Conservation (phyloP, 2,888 invertebrate species). For the Schizaphis graminum region DNA sequence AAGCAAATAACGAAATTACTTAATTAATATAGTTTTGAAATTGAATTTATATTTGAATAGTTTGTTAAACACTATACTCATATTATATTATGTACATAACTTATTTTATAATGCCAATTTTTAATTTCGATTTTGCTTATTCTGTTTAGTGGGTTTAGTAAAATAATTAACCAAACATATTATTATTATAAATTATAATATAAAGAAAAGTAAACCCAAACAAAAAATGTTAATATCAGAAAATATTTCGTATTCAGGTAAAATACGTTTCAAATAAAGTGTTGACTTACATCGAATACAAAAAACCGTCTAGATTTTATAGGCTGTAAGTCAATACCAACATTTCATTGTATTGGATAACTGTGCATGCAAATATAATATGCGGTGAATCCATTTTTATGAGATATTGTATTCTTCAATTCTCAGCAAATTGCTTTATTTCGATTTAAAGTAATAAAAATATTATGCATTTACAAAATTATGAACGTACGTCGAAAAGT, state of each 20-base stretch:
- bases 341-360: not conserved
- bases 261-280: not conserved
- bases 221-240: not conserved
- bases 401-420: not conserved
- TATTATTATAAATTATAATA: not conserved
- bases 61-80: too few species aligned
- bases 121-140: too few species aligned
- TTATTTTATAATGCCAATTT: too few species aligned
- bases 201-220: not conserved
- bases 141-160: too few species aligned
- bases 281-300: not conserved
- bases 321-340: not conserved
- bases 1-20: not conserved
- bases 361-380: not conserved
- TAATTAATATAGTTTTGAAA: too few species aligned
- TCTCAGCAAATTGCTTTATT: not conserved
- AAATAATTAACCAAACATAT: too few species aligned
- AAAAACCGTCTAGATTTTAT: not conserved
- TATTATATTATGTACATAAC: too few species aligned
- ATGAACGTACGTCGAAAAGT: not conserved
- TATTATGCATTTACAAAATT: not conserved
- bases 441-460: not conserved
- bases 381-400: not conserved
- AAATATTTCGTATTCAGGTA: not conserved
- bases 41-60: too few species aligned